These are phyloP conservation scores for Panurus biarmicus DNA, from an alignment of 2,113 vertebrate species.

Conservation along the genomic window DNA sequence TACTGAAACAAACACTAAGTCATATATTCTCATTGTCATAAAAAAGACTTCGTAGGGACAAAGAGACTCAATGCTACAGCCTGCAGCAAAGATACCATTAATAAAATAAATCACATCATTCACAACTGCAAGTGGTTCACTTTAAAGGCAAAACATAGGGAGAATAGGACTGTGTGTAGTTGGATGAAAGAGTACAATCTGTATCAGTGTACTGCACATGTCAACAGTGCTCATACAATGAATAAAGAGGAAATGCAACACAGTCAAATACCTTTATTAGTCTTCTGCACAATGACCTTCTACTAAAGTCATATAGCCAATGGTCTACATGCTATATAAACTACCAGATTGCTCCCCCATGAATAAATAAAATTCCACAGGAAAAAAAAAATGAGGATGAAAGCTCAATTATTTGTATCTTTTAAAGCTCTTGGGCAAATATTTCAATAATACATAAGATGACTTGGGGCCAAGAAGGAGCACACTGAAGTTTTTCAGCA, in stretches of 20 bases:
- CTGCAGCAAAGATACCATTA: slow-evolving; percentile 54
- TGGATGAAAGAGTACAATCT: slow-evolving; percentile 57
- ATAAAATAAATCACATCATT: slow-evolving; percentile 58
- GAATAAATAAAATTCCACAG: not conserved
- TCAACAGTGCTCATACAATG: slow-evolving; percentile 37
- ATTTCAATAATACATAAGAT: not conserved
- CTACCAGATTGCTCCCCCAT: not conserved
- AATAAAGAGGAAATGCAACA: slow-evolving; percentile 57
- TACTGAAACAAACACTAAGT: slow-evolving; percentile 15
- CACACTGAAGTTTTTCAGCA: not conserved
- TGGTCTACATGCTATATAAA: not conserved
- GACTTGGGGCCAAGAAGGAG: not conserved
- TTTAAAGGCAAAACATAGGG: slow-evolving; percentile 40
- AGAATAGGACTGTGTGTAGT: slow-evolving; percentile 56
- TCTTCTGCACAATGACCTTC: slow-evolving; percentile 23
- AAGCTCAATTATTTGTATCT: not conserved
- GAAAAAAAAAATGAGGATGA: not conserved
- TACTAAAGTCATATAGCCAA: not conserved
- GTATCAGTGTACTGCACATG: slow-evolving; percentile 52
- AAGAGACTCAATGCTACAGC: slow-evolving; percentile 21
- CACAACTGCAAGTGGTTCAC: slow-evolving; percentile 24
- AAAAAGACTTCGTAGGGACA: slow-evolving; percentile 5
- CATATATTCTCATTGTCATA: slow-evolving; percentile 39
- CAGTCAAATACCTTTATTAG: slow-evolving; percentile 49
- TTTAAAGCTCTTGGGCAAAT: not conserved